phyloP scores from a whole-genome alignment of 2,113 vertebrate genomes.

The Turnix velox region DNA sequence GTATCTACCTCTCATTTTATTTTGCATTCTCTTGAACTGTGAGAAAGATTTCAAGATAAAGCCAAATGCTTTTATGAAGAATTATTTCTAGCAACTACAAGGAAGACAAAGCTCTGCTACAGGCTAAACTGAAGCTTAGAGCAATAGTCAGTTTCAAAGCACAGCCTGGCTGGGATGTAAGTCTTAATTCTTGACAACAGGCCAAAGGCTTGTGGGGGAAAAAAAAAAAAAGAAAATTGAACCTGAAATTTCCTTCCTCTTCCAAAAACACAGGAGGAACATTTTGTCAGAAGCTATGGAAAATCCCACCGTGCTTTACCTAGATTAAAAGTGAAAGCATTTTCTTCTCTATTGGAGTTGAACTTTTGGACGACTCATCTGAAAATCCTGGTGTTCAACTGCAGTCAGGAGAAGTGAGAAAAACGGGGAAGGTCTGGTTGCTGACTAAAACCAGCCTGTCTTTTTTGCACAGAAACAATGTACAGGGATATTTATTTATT shows the following conservation, averaged over 20 bases:
- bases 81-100: background rate
- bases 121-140: background rate
- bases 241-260: background rate
- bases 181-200: background rate
- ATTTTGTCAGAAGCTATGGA: background rate
- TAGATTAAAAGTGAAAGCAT: background rate
- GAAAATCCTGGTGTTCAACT: background rate
- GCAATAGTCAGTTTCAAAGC: background rate
- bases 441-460: background rate
- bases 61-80: background rate
- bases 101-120: background rate
- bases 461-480: constrained; percentile 48
- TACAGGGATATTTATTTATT: constrained; percentile 56
- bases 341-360: background rate
- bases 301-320: background rate
- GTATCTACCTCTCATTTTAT: constrained; percentile 45
- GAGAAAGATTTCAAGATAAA: background rate
- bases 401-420: constrained; percentile 1
- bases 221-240: background rate
- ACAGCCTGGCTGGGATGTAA: background rate
- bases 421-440: background rate
- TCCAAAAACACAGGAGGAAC: background rate
- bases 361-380: background rate
- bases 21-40: constrained; percentile 11
- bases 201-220: background rate